Conservation (phyloP, 2,113 vertebrate genomes). For the Lathamus discolor region DNA sequence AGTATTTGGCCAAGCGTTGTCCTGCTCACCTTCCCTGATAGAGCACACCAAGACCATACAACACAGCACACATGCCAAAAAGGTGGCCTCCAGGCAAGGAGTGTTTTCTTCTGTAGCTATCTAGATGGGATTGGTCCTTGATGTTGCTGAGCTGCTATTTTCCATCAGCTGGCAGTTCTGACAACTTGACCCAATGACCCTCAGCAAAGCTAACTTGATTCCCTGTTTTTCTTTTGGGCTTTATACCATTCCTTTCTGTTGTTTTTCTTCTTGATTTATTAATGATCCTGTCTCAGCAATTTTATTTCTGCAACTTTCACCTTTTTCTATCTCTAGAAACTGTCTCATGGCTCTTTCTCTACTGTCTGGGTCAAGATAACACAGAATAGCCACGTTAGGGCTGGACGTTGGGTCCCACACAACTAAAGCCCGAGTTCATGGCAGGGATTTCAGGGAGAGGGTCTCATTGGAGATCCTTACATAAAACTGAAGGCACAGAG, state of each 20-base stretch:
- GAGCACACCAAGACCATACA: neutral
- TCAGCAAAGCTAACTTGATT: neutral
- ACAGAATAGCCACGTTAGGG: rapidly evolving
- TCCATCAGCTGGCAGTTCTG: neutral
- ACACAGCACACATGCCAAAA: neutral
- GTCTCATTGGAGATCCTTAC: neutral
- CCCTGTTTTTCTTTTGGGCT: neutral
- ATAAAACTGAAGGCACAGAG: neutral
- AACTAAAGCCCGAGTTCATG: neutral
- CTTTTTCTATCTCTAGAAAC: neutral
- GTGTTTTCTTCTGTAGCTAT: neutral
- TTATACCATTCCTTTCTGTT: neutral
- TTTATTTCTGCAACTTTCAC: neutral
- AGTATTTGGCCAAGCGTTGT: neutral
- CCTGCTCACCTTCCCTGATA: neutral
- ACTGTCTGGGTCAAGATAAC: neutral
- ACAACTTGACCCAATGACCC: rapidly evolving
- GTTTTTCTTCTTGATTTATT: neutral
- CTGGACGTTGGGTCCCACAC: neutral
- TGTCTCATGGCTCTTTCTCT: neutral
- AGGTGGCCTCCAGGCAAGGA: neutral
- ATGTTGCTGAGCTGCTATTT: neutral
- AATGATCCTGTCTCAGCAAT: neutral
- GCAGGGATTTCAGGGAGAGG: neutral
- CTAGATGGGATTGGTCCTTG: neutral